These are phyloP conservation scores for Electrona antarctica DNA, from an alignment of 2,113 vertebrate species.

Conservation along the genomic window DNA sequence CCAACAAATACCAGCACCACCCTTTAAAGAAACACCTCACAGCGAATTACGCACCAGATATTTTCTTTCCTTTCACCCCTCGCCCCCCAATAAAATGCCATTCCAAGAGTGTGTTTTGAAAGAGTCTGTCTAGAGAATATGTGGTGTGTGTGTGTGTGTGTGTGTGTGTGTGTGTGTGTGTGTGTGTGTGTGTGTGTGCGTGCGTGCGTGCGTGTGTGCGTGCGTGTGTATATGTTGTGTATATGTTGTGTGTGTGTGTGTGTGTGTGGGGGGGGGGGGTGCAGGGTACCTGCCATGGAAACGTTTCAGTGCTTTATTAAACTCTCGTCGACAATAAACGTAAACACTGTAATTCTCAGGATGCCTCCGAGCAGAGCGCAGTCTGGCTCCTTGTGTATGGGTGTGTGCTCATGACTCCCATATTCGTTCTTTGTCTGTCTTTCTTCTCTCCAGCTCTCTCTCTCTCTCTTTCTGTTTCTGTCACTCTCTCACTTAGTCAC, in stretches of 20 bases:
- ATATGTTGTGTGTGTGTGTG: not conserved
- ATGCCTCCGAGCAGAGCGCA: not conserved
- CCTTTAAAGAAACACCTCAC: slow-evolving; percentile 63
- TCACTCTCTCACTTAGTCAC: slow-evolving; percentile 22
- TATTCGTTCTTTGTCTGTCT: slow-evolving; percentile 34
- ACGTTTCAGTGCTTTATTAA: slow-evolving; percentile 47
- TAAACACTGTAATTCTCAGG: slow-evolving; percentile 14
- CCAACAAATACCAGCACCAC: slow-evolving; percentile 49
- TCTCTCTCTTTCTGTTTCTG: slow-evolving; percentile 6
- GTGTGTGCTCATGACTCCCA: slow-evolving; percentile 15
- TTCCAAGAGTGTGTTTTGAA: slow-evolving; percentile 20
- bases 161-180: too few relatives aligned
- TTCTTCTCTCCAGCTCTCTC: slow-evolving; percentile 22
- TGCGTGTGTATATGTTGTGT: not conserved
- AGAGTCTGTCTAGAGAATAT: slow-evolving; percentile 29
- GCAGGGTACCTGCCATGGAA: slow-evolving; percentile 5
- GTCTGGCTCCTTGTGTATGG: too few relatives aligned
- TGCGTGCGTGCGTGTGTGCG: too few relatives aligned
- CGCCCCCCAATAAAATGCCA: slow-evolving; percentile 16
- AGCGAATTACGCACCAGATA: slow-evolving; percentile 29
- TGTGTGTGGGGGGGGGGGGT: slow-evolving; percentile 7
- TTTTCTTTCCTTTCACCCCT: slow-evolving; percentile 38
- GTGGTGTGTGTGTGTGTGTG: too few relatives aligned
- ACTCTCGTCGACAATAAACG: slow-evolving; percentile 20
- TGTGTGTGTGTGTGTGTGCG: too few relatives aligned